phyloP scores from a whole-genome alignment of 2,113 vertebrate species.

The Chunga burmeisteri region DNA sequence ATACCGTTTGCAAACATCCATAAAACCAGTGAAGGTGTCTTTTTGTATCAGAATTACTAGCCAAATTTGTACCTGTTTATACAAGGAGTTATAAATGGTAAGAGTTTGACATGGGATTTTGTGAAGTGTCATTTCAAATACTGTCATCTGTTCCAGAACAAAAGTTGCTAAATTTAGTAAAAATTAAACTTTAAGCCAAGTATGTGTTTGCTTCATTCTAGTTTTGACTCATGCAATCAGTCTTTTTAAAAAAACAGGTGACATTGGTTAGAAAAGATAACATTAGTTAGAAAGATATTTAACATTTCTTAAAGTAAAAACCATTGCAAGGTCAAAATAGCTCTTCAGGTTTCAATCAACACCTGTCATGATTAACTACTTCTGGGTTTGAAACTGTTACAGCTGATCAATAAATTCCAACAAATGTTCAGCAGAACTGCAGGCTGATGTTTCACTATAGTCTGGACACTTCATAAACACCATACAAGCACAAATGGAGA shows the following conservation, averaged over 20 bases:
- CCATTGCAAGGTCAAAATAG: not conserved
- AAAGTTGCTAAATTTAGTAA: not conserved
- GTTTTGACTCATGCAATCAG: not conserved
- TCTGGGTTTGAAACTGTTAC: not conserved
- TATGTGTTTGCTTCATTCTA: not conserved
- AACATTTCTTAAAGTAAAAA: not conserved
- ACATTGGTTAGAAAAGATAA: not conserved
- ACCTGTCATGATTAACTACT: not conserved
- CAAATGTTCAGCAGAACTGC: not conserved
- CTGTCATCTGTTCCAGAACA: not conserved
- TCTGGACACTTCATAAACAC: not conserved
- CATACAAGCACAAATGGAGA: not conserved
- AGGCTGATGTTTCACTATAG: not conserved
- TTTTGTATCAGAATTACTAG: not conserved
- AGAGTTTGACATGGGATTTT: not conserved
- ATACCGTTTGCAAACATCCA: not conserved
- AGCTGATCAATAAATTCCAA: not conserved
- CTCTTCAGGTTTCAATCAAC: not conserved
- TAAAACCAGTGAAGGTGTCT: not conserved
- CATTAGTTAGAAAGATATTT: not conserved
- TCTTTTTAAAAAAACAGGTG: not conserved
- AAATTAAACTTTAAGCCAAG: not conserved
- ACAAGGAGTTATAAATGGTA: not conserved
- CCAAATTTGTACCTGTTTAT: not conserved
- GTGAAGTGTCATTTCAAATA: not conserved